These are phyloP conservation scores for Malurus leucopterus DNA, from an alignment of 2,797 vertebrate species.

Conservation along the genomic window DNA sequence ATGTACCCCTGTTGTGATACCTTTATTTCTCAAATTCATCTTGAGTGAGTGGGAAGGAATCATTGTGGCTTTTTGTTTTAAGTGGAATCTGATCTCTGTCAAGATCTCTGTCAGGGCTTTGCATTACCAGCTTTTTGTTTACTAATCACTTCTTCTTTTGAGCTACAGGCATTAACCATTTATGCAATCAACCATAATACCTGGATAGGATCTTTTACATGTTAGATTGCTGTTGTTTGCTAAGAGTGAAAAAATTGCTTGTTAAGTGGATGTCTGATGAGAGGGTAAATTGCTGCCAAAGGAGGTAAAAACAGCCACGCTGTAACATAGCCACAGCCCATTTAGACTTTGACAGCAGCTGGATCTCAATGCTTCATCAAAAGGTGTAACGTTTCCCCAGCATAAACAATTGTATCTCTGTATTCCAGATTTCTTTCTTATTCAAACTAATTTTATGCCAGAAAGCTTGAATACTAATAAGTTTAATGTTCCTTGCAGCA, in stretches of 20 bases:
- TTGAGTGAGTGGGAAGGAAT: conserved; percentile 9
- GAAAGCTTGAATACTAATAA: conserved; percentile 6
- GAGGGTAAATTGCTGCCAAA: neutral
- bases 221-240: neutral
- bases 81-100: conserved; percentile 13
- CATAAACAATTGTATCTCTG: neutral
- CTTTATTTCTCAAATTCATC: conserved; percentile 28
- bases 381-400: neutral
- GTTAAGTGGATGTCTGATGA: conserved; percentile 13
- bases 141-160: neutral
- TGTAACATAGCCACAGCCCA: neutral
- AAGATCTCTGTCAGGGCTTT: conserved; percentile 8
- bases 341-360: neutral
- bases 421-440: neutral
- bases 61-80: conserved; percentile 13
- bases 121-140: conserved; percentile 3
- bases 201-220: conserved; percentile 7
- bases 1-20: conserved; percentile 9
- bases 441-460: neutral
- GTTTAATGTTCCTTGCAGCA: neutral
- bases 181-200: conserved; percentile 3
- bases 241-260: neutral
- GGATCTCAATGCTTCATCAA: neutral
- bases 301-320: neutral
- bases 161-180: conserved; percentile 12